Percentiles rank a stretch among this genome's conserved stretches.
Evolutionary conservation across 2,797 vertebrate species (phyloP).

Genomic region (Pseudopleuronectes americanus): DNA sequence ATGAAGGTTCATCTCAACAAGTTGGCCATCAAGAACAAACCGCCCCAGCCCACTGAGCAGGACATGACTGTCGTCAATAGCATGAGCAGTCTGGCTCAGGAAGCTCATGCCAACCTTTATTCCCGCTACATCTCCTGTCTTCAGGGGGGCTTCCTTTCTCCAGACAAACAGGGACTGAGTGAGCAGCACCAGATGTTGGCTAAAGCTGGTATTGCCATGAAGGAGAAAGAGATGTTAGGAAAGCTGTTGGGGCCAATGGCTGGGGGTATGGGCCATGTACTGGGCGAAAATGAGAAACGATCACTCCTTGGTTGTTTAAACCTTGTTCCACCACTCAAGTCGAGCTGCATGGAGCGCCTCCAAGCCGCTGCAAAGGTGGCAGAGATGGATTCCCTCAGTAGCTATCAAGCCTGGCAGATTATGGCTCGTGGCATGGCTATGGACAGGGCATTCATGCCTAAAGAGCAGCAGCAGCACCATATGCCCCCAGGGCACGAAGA

Average conservation of each 20-base stretch:
- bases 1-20: slow-evolving; percentile 99
- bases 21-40: slow-evolving; percentile 95
- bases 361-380: slow-evolving; percentile 97
- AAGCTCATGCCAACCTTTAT: slow-evolving; percentile 96
- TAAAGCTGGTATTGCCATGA: slow-evolving; percentile 93
- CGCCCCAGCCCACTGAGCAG: slow-evolving; percentile 86
- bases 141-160: slow-evolving; percentile 94
- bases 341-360: slow-evolving; percentile 97
- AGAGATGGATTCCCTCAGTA: slow-evolving; percentile 98
- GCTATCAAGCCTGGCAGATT: slow-evolving; percentile 99
- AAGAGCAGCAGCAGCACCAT: slow-evolving; percentile 90
- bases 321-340: slow-evolving; percentile 97
- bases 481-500: slow-evolving; percentile 91
- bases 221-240: slow-evolving; percentile 96
- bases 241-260: slow-evolving; percentile 94
- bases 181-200: slow-evolving; percentile 93
- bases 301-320: slow-evolving; percentile 96
- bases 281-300: slow-evolving; percentile 95
- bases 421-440: slow-evolving; percentile 98
- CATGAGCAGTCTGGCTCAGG: slow-evolving; percentile 92
- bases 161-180: slow-evolving; percentile 90
- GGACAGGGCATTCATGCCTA: slow-evolving; percentile 96
- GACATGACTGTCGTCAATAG: slow-evolving; percentile 89
- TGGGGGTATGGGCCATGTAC: slow-evolving; percentile 86
- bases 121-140: slow-evolving; percentile 97